Evolutionary conservation across 2,113 vertebrate species (phyloP), one percentile per base, ranked within the genome.

Genomic region (Menura novaehollandiae): DNA sequence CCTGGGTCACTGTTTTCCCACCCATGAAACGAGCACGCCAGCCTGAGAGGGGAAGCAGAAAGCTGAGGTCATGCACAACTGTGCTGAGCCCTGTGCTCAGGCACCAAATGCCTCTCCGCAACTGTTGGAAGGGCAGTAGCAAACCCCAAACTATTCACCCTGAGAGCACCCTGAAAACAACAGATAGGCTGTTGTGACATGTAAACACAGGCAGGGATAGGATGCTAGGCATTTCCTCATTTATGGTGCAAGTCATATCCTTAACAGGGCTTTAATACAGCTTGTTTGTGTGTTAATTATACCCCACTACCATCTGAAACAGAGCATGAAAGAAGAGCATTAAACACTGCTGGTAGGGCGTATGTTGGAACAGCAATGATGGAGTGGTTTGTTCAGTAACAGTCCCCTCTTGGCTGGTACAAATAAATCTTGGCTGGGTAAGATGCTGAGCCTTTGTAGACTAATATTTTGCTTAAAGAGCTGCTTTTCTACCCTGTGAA

Each of bases 271-370:
- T 95, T 96, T 94, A 97, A 93, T 94, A 91, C 75, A 95, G 83
- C 93, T 94, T 95, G 95, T 95, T 92, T 91, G 88, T 85, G 93
- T 96, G 94, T 96, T 97, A 97, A 97, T 97, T 96, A 97, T 90
- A 94, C 66, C 87, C 86, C 72, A 93, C 95, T 94, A 97, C 95
- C 88, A 91, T 95, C 89, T 96, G 95, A 96, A 97, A 93, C 93
- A 92, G 94, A 97, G 95, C 97, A 96, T 95, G 97, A 97, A 96
- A 77, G 96, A 79, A 92, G 91, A 97, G 93, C 78, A 96, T 92
- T 96, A 97, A 97, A 91, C 88, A 96, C 90, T 77, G 78, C 89
- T 95, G 88, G 90, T 91, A 88, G 96, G 90, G 95, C 60, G 13
- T 92, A 95, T 64, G 88, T 91, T 71, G 89, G 87, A 95, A 93